A percentile compares a stretch with the other conserved stretches of the same genome.
Evolutionary conservation across 35 echinoderm and acorn worm genomes (phyloP).

Genomic region (Apostichopus parvimensis): DNA sequence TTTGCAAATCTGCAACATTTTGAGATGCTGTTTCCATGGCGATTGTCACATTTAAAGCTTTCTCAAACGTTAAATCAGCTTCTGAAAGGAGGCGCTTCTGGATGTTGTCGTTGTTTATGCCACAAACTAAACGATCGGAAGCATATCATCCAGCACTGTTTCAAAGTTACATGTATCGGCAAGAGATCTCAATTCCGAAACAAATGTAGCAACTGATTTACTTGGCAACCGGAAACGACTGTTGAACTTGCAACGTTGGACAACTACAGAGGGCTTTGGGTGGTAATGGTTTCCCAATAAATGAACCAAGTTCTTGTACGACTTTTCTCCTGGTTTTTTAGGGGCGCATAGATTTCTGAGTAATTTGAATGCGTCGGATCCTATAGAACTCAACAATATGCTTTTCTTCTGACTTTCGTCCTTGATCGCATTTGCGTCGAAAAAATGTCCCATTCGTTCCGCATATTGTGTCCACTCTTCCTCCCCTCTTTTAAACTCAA

Average conservation of each 20-base stretch:
- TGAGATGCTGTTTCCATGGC: background rate
- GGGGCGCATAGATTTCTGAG: constrained; percentile 1
- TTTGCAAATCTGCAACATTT: background rate
- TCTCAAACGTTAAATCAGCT: constrained; percentile 28
- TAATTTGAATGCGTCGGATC: background rate
- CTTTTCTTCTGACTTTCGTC: background rate
- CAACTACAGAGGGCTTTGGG: constrained; percentile 25
- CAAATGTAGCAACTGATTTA: background rate
- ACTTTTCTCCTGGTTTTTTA: constrained; percentile 26
- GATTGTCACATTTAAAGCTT: constrained; percentile 3
- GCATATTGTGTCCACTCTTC: background rate
- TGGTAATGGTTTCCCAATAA: constrained; percentile 22
- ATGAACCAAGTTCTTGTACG: background rate
- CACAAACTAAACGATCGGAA: constrained; percentile 64
- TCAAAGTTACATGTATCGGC: constrained; percentile 64
- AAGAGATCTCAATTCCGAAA: constrained; percentile 55
- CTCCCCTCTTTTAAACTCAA: background rate
- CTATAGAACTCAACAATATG: background rate
- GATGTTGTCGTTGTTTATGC: constrained; percentile 68
- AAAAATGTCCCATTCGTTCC: background rate
- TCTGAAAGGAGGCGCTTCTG: constrained; percentile 46
- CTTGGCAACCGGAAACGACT: background rate
- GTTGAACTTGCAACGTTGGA: constrained; percentile 42
- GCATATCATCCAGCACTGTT: constrained; percentile 41
- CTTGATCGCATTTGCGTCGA: background rate